phyloP scores from a whole-genome alignment of 92 coral and sea anemone species.

The Porites cylindrica region DNA sequence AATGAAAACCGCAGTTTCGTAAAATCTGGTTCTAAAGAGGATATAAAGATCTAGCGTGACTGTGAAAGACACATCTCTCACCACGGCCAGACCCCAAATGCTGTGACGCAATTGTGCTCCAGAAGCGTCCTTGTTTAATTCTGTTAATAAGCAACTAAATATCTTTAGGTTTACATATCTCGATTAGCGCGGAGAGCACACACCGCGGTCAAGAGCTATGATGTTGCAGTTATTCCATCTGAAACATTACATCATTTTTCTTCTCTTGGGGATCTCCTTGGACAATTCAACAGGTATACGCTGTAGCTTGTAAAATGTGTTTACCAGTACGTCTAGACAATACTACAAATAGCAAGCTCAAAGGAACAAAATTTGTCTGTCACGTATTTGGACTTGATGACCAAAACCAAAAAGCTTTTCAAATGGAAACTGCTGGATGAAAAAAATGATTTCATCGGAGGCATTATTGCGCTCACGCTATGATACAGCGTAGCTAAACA shows the following conservation, averaged over 20 bases:
- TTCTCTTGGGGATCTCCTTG: neutral
- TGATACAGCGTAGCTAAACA: too few species aligned
- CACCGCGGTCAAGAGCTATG: neutral
- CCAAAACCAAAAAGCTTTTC: neutral
- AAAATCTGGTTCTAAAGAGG: too few species aligned
- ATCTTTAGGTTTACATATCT: constrained; percentile 12
- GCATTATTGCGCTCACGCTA: neutral
- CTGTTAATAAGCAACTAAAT: constrained; percentile 10
- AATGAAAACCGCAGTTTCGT: too few species aligned
- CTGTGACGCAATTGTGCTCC: neutral
- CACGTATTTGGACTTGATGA: neutral
- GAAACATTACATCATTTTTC: neutral
- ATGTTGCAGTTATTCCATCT: constrained; percentile 5
- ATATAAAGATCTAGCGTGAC: too few species aligned
- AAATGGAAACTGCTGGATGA: neutral
- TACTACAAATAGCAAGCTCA: neutral
- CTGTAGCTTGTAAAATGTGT: neutral
- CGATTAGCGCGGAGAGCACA: neutral
- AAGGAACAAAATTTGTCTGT: neutral
- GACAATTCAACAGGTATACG: constrained; percentile 7
- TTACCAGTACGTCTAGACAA: neutral
- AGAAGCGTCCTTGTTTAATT: neutral
- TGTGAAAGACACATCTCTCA: too few species aligned
- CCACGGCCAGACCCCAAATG: neutral
- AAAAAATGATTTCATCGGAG: neutral